Evolutionary conservation across 2,888 invertebrate species (phyloP), one percentile per base, ranked within the genome.

Genomic region (Meganola albula): DNA sequence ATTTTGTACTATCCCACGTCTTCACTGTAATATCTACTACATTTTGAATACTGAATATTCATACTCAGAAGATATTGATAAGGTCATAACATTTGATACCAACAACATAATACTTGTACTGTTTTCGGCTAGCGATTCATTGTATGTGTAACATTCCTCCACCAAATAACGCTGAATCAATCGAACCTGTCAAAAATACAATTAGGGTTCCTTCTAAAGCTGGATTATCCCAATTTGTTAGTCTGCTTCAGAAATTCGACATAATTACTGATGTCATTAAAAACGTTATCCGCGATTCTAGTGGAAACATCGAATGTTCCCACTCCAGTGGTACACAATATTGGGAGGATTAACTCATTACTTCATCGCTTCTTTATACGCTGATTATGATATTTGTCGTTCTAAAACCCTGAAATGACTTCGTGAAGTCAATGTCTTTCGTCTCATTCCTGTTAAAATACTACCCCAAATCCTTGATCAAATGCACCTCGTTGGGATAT

Each of bases 101-200:
- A 5, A 34, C 14, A 1, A 49, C 20, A 10, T 38, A 49, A 36
- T 38, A 49, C 7, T 46, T 24, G 11, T 27, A 16, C 38, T 33
- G 2, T 22, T 20, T 6, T 24, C 13, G 13, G 16, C 14, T 1
- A 50, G 34, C 12, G 46, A 31, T 14, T 39, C 87, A 66, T 24
- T 91, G 58, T 2, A 89, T 89, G 37, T 88, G 77, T 24, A 93
- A 59, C 20, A 90, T 83, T 43, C 36, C 10, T 14, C 38, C 32
- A 1, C 51, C 44, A 4, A 49, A 40, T 9, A 49, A n/a, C 0
- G 32, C 51, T 0, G 51, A 6, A 12, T 49, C 49, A 8, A 50
- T 27, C 3, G 20, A 18, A 13, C 44, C 51, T 0, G 44, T 41
- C 3, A 50, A 2, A 12, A 49, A n/a, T 3, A 48, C 32, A 1